These are phyloP conservation scores for Brevipalpus yothersi DNA, from an alignment of 1,140 invertebrate species.

Conservation along the genomic window DNA sequence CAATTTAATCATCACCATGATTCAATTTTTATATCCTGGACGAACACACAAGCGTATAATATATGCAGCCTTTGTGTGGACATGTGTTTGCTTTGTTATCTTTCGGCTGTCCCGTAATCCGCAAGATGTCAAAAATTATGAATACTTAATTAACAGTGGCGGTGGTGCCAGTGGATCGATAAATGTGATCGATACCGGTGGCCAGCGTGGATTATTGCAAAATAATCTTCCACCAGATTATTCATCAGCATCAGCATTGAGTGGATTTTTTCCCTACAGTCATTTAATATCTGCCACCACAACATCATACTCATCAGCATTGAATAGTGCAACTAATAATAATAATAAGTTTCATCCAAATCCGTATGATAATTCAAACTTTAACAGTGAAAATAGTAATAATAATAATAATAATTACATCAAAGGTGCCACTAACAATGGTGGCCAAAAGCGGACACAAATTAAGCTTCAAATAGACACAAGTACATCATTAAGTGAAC, in stretches of 20 bases:
- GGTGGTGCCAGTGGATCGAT: background rate
- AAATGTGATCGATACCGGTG: background rate
- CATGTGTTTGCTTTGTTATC: constrained; percentile 18
- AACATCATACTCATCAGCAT: constrained; percentile 7
- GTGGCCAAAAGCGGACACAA: background rate
- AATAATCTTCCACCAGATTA: constrained; percentile 12
- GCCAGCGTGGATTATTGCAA: constrained; percentile 16
- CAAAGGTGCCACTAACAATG: no score
- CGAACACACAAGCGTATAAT: constrained; percentile 13
- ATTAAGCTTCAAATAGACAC: constrained; percentile 29
- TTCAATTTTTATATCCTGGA: constrained; percentile 9
- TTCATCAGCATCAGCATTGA: background rate
- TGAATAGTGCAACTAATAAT: constrained; percentile 1
- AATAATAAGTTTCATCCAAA: background rate
- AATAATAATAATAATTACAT: no score
- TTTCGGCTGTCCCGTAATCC: constrained; percentile 13
- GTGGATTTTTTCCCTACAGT: background rate
- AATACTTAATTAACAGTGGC: background rate
- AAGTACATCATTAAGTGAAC: constrained; percentile 38
- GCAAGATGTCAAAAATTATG: background rate
- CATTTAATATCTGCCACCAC: background rate
- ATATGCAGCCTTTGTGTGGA: constrained; percentile 17
- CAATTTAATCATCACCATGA: background rate
- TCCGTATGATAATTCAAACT: background rate
- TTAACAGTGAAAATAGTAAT: no score